Evolutionary conservation across 2,797 vertebrate genomes (phyloP).

Genomic region (Dermochelys coriacea): DNA sequence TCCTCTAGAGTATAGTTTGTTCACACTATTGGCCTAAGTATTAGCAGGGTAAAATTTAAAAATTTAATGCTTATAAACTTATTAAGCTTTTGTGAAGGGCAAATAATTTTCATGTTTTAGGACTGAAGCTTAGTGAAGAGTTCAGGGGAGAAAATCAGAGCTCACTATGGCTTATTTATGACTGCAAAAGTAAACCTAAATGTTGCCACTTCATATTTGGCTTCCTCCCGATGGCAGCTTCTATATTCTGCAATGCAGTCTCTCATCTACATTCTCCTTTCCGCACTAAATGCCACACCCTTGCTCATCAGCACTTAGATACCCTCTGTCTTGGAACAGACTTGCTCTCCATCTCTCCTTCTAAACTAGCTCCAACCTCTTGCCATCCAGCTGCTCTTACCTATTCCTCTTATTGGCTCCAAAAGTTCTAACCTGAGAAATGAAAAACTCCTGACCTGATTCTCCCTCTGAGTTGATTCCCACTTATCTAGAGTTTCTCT

Average conservation of each 20-base stretch:
- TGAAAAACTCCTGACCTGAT: not conserved
- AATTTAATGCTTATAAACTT: slow-evolving; percentile 31
- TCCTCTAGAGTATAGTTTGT: slow-evolving; percentile 44
- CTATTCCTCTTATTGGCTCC: not conserved
- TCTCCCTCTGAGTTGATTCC: slow-evolving; percentile 19
- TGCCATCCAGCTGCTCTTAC: not conserved
- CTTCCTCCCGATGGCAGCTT: not conserved
- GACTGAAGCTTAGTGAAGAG: not conserved
- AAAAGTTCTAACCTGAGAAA: not conserved
- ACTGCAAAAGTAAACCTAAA: not conserved
- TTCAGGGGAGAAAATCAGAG: not conserved
- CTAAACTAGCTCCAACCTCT: slow-evolving; percentile 31
- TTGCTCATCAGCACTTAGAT: not conserved
- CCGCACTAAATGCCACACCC: not conserved
- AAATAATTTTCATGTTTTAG: not conserved
- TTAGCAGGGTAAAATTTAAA: slow-evolving; percentile 48
- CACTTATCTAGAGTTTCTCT: slow-evolving; percentile 17
- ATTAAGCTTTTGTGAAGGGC: not conserved
- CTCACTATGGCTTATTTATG: not conserved
- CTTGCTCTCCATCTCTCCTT: not conserved
- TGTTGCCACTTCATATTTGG: not conserved
- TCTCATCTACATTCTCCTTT: not conserved
- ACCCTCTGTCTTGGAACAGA: not conserved
- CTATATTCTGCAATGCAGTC: not conserved
- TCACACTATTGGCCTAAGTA: slow-evolving; percentile 23